Evolutionary conservation across 2,888 invertebrate species (phyloP).

Genomic region (Acanthosepion esculentum): DNA sequence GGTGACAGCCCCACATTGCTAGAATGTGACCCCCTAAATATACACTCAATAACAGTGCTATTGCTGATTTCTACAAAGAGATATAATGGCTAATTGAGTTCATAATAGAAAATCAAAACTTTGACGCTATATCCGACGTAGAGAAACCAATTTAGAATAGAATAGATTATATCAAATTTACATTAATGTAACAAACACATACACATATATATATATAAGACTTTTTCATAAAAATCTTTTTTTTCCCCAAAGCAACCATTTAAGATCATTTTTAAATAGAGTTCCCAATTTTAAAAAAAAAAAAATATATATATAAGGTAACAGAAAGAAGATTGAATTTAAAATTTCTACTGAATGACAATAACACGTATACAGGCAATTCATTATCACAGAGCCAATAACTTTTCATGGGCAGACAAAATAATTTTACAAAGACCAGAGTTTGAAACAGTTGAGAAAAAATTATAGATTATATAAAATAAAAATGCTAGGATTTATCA

Average conservation of each 20-base stretch:
- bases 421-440: neutral
- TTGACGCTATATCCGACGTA: neutral
- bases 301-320: neutral
- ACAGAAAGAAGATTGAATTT: neutral
- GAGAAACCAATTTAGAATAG: neutral
- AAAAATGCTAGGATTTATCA: neutral
- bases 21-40: slow-evolving; percentile 2
- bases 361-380: neutral
- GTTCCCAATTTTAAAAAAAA: neutral
- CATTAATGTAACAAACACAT: too few species aligned
- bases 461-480: neutral
- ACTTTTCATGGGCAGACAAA: neutral
- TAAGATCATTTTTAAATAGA: too few species aligned
- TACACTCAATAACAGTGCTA: neutral
- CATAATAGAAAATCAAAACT: neutral
- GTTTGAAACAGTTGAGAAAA: neutral
- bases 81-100: neutral
- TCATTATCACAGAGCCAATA: neutral
- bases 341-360: neutral
- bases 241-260: too few species aligned
- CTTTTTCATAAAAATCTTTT: too few species aligned
- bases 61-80: neutral
- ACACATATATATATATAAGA: too few species aligned
- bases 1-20: neutral
- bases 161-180: too few species aligned